Percentiles rank a stretch among this genome's conserved stretches.
Evolutionary conservation across 2,888 invertebrate genomes (phyloP).

Genomic region (Synanthedon formicaeformis): DNA sequence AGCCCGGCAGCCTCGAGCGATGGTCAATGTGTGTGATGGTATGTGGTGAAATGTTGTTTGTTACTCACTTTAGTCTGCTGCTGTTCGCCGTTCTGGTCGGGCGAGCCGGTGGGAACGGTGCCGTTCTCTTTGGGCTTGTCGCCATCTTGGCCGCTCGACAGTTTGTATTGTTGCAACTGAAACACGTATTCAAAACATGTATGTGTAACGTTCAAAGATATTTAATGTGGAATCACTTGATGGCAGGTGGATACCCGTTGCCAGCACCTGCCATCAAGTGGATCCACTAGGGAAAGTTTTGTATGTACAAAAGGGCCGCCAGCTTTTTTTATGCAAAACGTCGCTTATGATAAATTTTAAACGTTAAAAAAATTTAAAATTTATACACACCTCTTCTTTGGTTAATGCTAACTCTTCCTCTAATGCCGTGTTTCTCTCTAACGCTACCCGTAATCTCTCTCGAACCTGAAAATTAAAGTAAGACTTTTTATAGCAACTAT

Average conservation of each 20-base stretch:
- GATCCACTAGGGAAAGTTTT: too few relatives aligned
- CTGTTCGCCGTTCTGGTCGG: constrained; percentile 61
- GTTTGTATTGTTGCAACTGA: constrained; percentile 88
- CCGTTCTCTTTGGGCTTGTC: constrained; percentile 85
- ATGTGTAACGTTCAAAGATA: background rate
- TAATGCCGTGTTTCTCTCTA: constrained; percentile 94
- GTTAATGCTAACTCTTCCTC: constrained; percentile 96
- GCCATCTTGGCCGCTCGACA: constrained; percentile 73
- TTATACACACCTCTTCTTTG: constrained; percentile 89
- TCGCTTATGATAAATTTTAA: too few relatives aligned
- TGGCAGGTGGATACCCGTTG: too few relatives aligned
- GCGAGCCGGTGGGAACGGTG: constrained; percentile 73
- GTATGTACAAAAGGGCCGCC: too few relatives aligned
- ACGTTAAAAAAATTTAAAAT: background rate
- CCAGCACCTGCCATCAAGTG: too few relatives aligned
- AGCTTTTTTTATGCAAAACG: too few relatives aligned
- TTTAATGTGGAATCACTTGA: background rate
- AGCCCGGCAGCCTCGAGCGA: too few relatives aligned
- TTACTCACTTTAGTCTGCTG: constrained; percentile 63
- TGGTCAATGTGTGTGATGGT: background rate
- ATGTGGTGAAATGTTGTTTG: background rate
- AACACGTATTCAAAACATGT: constrained; percentile 4
- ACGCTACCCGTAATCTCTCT: constrained; percentile 93
- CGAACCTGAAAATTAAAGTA: constrained; percentile 78
- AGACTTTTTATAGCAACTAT: background rate